Conservation (phyloP, 2,113 vertebrate species). For the Ia io region DNA sequence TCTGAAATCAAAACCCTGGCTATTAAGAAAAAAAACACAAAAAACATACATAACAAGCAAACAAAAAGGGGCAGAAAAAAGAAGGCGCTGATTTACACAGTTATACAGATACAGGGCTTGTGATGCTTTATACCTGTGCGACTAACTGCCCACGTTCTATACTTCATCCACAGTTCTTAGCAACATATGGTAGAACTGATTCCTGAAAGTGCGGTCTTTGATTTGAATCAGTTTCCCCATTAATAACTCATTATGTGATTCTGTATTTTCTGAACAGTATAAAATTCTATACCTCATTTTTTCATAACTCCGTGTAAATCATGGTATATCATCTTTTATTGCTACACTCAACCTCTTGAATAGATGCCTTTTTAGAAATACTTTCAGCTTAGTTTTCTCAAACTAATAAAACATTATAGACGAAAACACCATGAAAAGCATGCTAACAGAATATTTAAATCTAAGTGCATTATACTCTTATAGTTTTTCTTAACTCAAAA, state of each 20-base stretch:
- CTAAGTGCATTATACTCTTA: background rate
- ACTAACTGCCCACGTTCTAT: background rate
- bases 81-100: background rate
- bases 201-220: background rate
- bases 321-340: background rate
- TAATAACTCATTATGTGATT: background rate
- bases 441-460: background rate
- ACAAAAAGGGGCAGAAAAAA: background rate
- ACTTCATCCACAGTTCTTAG: background rate
- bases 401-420: background rate
- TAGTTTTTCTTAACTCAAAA: background rate
- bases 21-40: background rate
- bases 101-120: background rate
- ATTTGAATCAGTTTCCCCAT: constrained; percentile 15
- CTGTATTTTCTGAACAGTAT: background rate
- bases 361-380: background rate
- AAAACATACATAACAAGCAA: background rate
- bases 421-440: background rate
- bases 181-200: background rate
- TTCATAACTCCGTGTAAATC: background rate
- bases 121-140: constrained; percentile 13
- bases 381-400: background rate
- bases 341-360: background rate
- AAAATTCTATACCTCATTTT: background rate
- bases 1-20: constrained; percentile 78